A percentile compares a stretch with the other conserved stretches of the same genome.
These are phyloP conservation scores for Dipodomys spectabilis DNA, from an alignment of 2,113 vertebrate species.

Conservation along the genomic window DNA sequence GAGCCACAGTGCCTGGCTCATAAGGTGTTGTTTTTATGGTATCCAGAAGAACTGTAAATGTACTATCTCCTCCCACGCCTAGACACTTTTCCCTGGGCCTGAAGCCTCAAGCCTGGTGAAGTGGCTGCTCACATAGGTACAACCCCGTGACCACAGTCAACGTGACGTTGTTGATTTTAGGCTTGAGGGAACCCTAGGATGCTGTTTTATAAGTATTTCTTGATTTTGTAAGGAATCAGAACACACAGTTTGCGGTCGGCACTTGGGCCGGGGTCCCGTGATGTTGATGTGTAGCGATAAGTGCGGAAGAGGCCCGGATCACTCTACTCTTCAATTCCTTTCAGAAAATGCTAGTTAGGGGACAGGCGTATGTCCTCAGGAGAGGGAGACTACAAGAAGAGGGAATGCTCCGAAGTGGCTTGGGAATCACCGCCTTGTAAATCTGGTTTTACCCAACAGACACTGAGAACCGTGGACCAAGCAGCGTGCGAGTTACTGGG, in stretches of 20 bases:
- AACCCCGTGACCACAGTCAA: no score
- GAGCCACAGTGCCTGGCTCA: neutral
- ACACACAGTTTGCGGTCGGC: neutral
- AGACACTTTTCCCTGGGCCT: neutral
- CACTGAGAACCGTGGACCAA: slow-evolving; percentile 40
- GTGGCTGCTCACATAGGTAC: no score
- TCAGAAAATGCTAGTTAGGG: neutral
- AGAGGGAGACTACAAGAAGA: neutral
- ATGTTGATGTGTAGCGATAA: neutral
- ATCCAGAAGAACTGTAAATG: neutral
- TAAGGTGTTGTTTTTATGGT: neutral
- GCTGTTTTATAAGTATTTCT: neutral
- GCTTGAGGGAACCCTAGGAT: neutral
- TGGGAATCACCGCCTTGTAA: slow-evolving; percentile 35
- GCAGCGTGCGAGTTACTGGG: neutral
- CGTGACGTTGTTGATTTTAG: neutral
- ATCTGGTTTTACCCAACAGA: slow-evolving; percentile 39
- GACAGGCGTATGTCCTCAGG: slow-evolving; percentile 26
- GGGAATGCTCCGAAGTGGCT: neutral
- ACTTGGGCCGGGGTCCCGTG: neutral
- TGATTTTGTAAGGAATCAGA: neutral
- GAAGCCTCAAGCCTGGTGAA: neutral
- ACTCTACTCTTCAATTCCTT: slow-evolving; percentile 5
- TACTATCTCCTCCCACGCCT: neutral
- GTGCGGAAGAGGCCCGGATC: neutral